Conservation (phyloP, 2,797 vertebrate species). For the Hirundo rustica region DNA sequence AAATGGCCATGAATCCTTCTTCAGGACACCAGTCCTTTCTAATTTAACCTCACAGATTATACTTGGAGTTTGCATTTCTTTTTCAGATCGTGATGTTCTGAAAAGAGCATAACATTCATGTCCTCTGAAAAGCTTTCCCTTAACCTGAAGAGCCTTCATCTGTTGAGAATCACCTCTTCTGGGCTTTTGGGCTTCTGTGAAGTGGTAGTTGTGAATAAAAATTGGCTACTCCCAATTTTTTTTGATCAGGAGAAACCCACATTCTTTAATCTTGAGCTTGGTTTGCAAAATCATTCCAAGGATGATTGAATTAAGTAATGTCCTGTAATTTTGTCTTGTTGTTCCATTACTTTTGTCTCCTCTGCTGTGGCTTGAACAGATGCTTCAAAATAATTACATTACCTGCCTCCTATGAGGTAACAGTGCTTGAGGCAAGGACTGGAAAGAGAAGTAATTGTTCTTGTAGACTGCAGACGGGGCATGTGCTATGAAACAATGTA, state of each 20-base stretch:
- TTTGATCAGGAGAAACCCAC: background rate
- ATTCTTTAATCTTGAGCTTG: background rate
- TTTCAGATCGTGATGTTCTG: background rate
- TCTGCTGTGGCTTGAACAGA: slow-evolving; percentile 26
- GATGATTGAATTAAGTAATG: slow-evolving; percentile 30
- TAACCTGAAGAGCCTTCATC: background rate
- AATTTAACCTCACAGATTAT: background rate
- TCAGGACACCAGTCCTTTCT: background rate
- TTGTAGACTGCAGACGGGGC: background rate
- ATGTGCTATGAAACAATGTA: background rate
- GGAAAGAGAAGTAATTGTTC: slow-evolving; percentile 7
- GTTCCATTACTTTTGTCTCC: slow-evolving; percentile 19
- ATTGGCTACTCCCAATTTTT: background rate
- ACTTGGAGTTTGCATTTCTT: background rate
- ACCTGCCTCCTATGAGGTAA: background rate
- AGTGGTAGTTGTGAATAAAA: background rate
- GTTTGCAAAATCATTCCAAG: slow-evolving; percentile 7
- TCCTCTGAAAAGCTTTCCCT: background rate
- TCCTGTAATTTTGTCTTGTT: slow-evolving; percentile 34
- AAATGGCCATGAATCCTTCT: background rate
- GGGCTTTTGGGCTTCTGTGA: background rate
- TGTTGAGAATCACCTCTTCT: background rate
- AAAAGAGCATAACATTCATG: background rate
- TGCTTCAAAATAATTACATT: slow-evolving; percentile 24
- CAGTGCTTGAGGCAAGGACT: background rate